Evolutionary conservation across 2,113 vertebrate species (phyloP).

Genomic region (Ploceus nigricollis): DNA sequence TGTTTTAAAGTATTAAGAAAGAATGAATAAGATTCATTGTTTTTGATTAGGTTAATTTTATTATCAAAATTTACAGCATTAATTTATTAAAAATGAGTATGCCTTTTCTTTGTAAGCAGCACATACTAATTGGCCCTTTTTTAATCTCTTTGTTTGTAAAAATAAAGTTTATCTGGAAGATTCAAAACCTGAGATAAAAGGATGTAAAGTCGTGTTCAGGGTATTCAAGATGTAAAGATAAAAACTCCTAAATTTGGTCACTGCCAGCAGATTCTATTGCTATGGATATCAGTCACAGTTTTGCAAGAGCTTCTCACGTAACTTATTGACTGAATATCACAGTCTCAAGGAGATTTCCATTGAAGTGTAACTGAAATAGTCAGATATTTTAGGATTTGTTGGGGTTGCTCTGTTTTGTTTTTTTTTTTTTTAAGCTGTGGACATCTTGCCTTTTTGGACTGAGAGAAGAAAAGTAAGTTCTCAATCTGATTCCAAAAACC

Average conservation of each 20-base stretch:
- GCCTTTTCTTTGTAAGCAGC: background rate
- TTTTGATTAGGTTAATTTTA: background rate
- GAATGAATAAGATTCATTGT: background rate
- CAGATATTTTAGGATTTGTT: background rate
- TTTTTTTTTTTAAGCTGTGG: background rate
- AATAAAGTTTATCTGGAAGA: background rate
- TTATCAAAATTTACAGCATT: background rate
- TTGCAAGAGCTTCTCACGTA: background rate
- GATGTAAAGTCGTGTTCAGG: background rate
- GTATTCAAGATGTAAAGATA: background rate
- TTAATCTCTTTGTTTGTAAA: background rate
- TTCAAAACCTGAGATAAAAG: background rate
- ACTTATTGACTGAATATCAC: background rate
- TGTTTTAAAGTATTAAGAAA: background rate
- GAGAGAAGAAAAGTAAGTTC: background rate
- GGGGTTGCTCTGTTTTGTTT: rapidly evolving
- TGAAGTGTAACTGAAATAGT: background rate
- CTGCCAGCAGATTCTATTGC: background rate
- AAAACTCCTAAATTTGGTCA: background rate
- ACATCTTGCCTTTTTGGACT: background rate
- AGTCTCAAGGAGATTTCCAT: background rate
- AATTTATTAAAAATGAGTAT: background rate
- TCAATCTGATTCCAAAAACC: background rate
- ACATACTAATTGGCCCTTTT: background rate
- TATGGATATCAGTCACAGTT: background rate